phyloP scores from a whole-genome alignment of 2,888 invertebrate genomes.

The Polyommatus iphigenia region DNA sequence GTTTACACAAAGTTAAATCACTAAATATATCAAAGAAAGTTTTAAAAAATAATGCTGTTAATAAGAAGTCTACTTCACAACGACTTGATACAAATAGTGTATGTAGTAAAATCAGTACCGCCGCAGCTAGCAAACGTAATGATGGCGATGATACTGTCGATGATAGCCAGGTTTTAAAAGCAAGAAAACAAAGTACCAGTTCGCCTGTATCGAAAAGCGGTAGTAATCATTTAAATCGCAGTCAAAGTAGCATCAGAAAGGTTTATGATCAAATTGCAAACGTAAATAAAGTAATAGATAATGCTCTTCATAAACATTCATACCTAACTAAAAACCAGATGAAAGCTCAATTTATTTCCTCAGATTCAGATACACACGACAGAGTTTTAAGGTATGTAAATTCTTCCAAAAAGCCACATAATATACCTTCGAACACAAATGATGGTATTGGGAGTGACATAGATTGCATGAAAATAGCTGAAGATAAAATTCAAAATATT shows the following conservation, averaged over 20 bases:
- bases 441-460: slow-evolving; percentile 55
- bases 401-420: slow-evolving; percentile 43
- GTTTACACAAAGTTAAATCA: slow-evolving; percentile 68
- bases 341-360: slow-evolving; percentile 44
- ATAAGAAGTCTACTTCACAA: not conserved
- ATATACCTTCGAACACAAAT: slow-evolving; percentile 64
- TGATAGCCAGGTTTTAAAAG: not conserved
- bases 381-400: slow-evolving; percentile 32
- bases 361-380: slow-evolving; percentile 48
- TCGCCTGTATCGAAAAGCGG: not conserved
- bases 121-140: not conserved
- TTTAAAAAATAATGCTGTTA: slow-evolving; percentile 38
- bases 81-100: not conserved
- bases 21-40: slow-evolving; percentile 66
- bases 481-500: slow-evolving; percentile 72
- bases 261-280: slow-evolving; percentile 9
- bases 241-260: not conserved
- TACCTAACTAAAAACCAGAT: not conserved
- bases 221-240: not conserved
- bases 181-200: slow-evolving; percentile 16
- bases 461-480: slow-evolving; percentile 64
- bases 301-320: not conserved
- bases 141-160: not conserved
- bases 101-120: not conserved
- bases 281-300: not conserved